Base-by-base conservation (phyloP, 2,888 invertebrate genomes). In the Conchocele bisecta region DNA sequence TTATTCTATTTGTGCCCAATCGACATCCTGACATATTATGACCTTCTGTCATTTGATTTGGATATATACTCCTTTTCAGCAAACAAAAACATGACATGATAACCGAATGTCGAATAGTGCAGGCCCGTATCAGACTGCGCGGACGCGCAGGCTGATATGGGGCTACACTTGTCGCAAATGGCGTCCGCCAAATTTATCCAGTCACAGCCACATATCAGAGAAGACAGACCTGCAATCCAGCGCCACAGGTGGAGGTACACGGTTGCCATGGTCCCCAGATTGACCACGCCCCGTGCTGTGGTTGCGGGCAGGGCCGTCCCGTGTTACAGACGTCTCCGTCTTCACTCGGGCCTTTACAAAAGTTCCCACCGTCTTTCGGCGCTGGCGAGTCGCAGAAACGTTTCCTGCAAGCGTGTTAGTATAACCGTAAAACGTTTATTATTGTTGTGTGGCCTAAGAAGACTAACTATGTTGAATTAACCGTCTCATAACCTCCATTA, bases 221-320 rank as follows among this genome's bases (percentile, higher is more conserved):
- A n/a, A n/a, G 11, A 37, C 37, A 37, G 50, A 71, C 71, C 71
- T 75, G 67, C 13, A 71, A 56, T 4, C 75, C 75, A 1, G 28
- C 22, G 5, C 67, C 75, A 71, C 75, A 75, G 0, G 70, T 31
- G 0, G 54, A 53, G 11, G 61, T 41, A 26, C 75, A 75, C n/a
- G 5, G 20, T 5, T 58, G 29, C 75, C 75, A 75, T 13, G 35
- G 9, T 13, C 37, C 41, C 75, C 75, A 75, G 3, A 31, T 4
- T 20, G 63, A 42, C 75, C 70, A 70, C 2, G 42, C 67, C 13
- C 64, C 70, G 13, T 28, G 28, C 22, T 13, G 9, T 33, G 11
- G 9, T 29, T 9, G 7, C 5, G 3, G 7, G 26, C 63, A 63
- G 4, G 31, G 39, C 1, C 17, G 22, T 1, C 31, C 33, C 4